phyloP scores from a whole-genome alignment of 2,113 vertebrate species.

The Oxyura jamaicensis region DNA sequence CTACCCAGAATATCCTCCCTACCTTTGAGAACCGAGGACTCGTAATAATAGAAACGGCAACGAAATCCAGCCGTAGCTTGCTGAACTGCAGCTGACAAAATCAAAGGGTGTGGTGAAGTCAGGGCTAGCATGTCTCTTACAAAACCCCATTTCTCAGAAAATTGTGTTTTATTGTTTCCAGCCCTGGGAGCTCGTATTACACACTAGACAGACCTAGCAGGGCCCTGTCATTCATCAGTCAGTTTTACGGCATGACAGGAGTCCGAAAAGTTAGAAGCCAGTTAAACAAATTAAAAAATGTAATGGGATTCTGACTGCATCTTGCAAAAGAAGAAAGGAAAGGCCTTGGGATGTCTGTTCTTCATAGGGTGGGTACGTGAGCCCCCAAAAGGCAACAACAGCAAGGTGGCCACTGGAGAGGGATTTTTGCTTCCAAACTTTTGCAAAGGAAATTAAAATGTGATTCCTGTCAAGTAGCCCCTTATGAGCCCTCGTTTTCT shows the following conservation, averaged over 20 bases:
- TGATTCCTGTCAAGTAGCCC: conserved; percentile 19
- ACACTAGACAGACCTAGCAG: neutral
- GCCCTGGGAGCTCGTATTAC: conserved; percentile 36
- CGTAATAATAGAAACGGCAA: neutral
- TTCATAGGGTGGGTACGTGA: neutral
- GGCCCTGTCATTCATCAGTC: conserved; percentile 30
- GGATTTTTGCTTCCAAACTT: neutral
- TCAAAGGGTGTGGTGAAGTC: neutral
- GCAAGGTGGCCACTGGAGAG: neutral
- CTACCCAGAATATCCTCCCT: neutral
- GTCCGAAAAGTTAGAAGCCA: conserved; percentile 27
- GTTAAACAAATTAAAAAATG: conserved; percentile 30
- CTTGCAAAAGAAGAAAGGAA: neutral
- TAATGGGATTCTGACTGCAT: neutral
- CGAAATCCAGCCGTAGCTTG: neutral
- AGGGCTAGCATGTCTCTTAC: neutral
- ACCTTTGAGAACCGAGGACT: neutral
- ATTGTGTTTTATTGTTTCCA: conserved; percentile 69
- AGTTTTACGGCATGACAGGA: neutral
- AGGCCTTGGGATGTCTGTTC: conserved; percentile 10
- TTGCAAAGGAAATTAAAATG: conserved; percentile 46
- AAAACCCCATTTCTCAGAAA: conserved; percentile 49
- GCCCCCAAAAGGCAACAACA: neutral
- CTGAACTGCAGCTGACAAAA: neutral
- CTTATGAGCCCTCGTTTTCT: neutral